Evolutionary conservation across 2,113 vertebrate species (phyloP), one percentile per base, ranked within the genome.

Genomic region (Bos javanicus): DNA sequence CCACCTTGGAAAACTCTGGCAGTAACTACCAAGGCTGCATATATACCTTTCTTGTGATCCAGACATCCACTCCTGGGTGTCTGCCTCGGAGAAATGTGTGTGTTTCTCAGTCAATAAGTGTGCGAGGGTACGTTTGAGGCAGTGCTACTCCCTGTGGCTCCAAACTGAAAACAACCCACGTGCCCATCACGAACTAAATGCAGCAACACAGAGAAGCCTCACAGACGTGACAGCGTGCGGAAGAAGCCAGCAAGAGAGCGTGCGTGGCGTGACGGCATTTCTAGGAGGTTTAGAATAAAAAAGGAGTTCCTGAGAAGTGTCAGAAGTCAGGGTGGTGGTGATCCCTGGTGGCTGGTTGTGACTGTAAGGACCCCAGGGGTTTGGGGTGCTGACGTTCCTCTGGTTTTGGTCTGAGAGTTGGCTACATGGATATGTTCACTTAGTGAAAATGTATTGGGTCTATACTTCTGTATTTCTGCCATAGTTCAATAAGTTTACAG

Each of bases 151-250:
- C 15, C 36, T 5, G 39, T 9, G 19, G 28, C 33, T 25, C 39
- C 78, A 67, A 5, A 33, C 76, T 48, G 33, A 13, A 59, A 33
- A 86, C 19, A 13, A 5, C 25, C 33, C 74, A 9, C 0, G 1
- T 43, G 48, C 17, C 39, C 23, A 4, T 28, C 56, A 15, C 15
- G 76, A 94, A 19, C 57, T 12, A 2, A 0, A 9, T 0, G 14
- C 39, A 10, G 19, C 83, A 28, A 13, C 3, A 0, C 7, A 46
- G 48, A 67, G 54, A 19, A 28, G 14, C 11, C 12, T 46, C 56
- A 14, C 19, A 46, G 1, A 28, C 0, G 0, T 9, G n/a, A 16
- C 0, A 2, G 33, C 1, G 19, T n/a, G 19, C 28, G 36, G 28
- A 26, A 39, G 52, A 48, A 46, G 26, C 50, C 52, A 11, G 30